These are phyloP conservation scores for Eupristina koningsbergeri DNA, from an alignment of 1,140 invertebrate species.

Conservation along the genomic window DNA sequence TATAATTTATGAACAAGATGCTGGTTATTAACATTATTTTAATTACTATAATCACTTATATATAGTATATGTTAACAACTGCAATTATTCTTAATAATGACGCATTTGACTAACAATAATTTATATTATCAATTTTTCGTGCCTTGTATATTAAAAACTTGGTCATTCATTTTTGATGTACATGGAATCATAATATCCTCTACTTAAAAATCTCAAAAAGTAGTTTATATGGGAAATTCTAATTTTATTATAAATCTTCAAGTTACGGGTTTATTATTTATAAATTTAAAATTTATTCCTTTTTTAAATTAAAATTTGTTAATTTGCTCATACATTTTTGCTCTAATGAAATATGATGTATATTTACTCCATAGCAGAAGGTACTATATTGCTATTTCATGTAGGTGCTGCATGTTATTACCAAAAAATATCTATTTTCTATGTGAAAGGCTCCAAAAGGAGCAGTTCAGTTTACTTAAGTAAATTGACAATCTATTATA, in stretches of 20 bases:
- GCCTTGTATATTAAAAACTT: too few species aligned
- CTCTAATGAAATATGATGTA: background rate
- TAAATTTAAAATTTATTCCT: background rate
- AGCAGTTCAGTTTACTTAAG: background rate
- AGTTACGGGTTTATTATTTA: background rate
- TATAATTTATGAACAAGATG: background rate
- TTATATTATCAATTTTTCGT: background rate
- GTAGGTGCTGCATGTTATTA: background rate
- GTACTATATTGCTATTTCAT: background rate
- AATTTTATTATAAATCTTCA: background rate
- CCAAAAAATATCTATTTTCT: background rate
- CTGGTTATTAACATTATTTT: background rate
- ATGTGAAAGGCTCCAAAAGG: background rate
- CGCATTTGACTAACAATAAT: background rate
- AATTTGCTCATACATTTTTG: background rate
- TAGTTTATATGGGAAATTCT: background rate
- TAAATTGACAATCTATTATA: background rate
- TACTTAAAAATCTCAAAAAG: background rate
- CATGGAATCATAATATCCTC: background rate
- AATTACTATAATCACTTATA: too few species aligned
- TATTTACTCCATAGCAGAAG: background rate
- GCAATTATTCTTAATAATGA: background rate
- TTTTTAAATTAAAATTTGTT: background rate
- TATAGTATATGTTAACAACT: too few species aligned
- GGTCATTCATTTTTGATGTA: background rate